Conservation (phyloP, 2,797 vertebrate genomes). For the Falco naumanni region DNA sequence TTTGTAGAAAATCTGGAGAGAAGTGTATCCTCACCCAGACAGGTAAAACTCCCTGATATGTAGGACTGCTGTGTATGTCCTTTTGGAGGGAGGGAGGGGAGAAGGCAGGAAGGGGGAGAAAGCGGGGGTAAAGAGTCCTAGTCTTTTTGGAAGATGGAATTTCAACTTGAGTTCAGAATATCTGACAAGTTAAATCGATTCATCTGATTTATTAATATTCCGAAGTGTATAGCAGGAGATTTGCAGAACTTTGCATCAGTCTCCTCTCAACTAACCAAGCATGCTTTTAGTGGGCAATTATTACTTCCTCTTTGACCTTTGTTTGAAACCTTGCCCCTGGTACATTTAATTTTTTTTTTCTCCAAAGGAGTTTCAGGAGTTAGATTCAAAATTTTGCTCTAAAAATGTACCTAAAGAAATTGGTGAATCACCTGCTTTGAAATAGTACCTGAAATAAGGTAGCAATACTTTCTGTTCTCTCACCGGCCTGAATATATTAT, state of each 20-base stretch:
- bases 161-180: background rate
- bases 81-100: background rate
- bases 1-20: background rate
- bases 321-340: rapidly evolving
- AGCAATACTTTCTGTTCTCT: background rate
- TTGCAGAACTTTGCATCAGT: background rate
- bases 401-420: background rate
- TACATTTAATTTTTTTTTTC: background rate
- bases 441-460: background rate
- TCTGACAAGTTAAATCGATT: background rate
- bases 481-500: background rate
- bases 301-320: background rate
- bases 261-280: background rate
- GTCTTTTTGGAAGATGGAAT: background rate
- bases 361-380: background rate
- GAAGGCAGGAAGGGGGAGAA: background rate
- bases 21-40: background rate
- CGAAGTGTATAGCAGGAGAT: background rate
- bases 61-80: background rate
- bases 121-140: background rate
- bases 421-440: background rate
- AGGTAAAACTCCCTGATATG: background rate
- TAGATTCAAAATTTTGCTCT: background rate
- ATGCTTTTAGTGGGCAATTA: background rate
- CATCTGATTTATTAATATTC: background rate